These are phyloP conservation scores for Saxicola maurus DNA, from an alignment of 2,797 vertebrate species.

Conservation along the genomic window DNA sequence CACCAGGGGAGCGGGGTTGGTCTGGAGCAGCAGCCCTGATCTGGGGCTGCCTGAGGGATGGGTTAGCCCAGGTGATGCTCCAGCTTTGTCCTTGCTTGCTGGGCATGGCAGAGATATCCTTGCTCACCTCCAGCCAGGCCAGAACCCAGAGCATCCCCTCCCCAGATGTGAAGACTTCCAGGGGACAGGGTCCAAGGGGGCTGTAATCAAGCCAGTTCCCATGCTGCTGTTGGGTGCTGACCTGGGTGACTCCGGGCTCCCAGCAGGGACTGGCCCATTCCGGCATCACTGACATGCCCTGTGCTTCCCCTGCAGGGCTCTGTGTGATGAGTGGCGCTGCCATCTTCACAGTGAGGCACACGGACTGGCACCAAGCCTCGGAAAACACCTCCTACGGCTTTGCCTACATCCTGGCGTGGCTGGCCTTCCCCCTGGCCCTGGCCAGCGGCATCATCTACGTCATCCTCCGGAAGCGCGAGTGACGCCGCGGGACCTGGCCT, in stretches of 20 bases:
- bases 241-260: background rate
- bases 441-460: constrained; percentile 91
- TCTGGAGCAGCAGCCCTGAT: background rate
- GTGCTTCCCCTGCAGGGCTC: constrained; percentile 72
- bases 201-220: background rate
- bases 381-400: constrained; percentile 76
- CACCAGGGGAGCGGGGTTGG: fast-evolving
- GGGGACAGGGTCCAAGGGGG: too few relatives aligned
- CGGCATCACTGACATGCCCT: fast-evolving
- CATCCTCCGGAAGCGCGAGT: constrained; percentile 92
- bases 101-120: background rate
- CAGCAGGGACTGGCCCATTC: background rate
- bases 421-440: constrained; percentile 89
- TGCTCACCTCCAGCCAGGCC: background rate
- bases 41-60: background rate
- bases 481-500: constrained; percentile 50
- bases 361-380: constrained; percentile 32
- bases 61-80: background rate
- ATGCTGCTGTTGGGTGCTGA: fast-evolving
- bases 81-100: background rate
- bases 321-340: constrained; percentile 91
- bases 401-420: constrained; percentile 91
- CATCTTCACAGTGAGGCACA: constrained; percentile 91
- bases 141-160: background rate
- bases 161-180: background rate